Evolutionary conservation across 2,113 vertebrate species (phyloP), one percentile per base, ranked within the genome.

Genomic region (Chrysemys picta): DNA sequence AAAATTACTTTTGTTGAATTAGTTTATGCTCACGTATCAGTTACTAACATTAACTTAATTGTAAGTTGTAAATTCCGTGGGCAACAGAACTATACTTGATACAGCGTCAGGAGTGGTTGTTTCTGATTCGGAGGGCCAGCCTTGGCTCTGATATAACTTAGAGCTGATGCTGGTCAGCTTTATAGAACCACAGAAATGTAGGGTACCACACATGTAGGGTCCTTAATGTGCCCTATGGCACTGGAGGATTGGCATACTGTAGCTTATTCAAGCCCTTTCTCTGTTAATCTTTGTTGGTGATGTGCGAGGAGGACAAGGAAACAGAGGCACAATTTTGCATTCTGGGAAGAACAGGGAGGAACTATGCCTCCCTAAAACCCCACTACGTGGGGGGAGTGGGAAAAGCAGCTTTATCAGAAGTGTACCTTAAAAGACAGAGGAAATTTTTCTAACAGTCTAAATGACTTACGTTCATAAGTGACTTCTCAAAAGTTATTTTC

Each of bases 241-340:
- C 6, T 62, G 59, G 59, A 62, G 59, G 59, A 62, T 13, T 62
- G 59, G 29, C 29, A 62, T 62, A 14, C 13, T 14, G 9, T 59
- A 59, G 25, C 56, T 29, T 22, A 59, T 27, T 12, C 56, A 59
- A 59, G 10, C 56, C 25, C 25, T 59, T 27, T 59, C 24, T 54
- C 54, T 56, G 3, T 1, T 31, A 24, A 47, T 42, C 19, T 3
- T 42, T 14, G 1, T 0, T 6, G 12, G 1, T 3, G 7, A 47
- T 3, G 17, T 49, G 4, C 31, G 42, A 80, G 59, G 50, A 87
- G 47, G n/a, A 31, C 22, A 31, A 24, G 27, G 38, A 89, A 56
- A 75, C 29, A 57, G 6, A 75, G 52, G 52, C 54, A 56, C 21
- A 56, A 24, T 24, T 56, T 56, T 56, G 54, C 54, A 56, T 56